A percentile compares a stretch with the other conserved stretches of the same genome.
These are phyloP conservation scores for Conus betulinus DNA, from an alignment of 1,140 invertebrate species.

Conservation along the genomic window DNA sequence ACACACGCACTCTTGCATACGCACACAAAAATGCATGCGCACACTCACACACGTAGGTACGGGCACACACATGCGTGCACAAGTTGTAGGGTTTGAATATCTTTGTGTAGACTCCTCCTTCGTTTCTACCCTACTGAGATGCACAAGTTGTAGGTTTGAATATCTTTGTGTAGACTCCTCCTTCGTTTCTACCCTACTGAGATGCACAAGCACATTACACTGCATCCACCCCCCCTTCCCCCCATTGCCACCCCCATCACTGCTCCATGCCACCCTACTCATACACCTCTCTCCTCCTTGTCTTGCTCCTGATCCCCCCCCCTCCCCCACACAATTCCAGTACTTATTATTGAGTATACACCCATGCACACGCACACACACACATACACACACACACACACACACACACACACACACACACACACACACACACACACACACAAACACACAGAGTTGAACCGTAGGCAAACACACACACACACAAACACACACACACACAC, in stretches of 20 bases:
- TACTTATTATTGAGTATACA: neutral
- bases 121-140: neutral
- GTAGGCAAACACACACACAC: too few species aligned
- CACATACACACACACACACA: constrained; percentile 26
- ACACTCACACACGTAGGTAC: neutral
- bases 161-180: too few species aligned
- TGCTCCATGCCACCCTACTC: too few species aligned
- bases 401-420: constrained; percentile 2
- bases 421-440: neutral
- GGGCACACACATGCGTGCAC: neutral
- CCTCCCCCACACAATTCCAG: too few species aligned
- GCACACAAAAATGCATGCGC: neutral
- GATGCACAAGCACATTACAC: neutral
- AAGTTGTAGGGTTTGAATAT: too few species aligned
- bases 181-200: neutral
- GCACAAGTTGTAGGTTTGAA: too few species aligned
- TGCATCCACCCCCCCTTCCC: too few species aligned
- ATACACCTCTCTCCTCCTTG: neutral
- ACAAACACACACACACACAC: too few species aligned
- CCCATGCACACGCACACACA: constrained; percentile 10
- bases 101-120: too few species aligned
- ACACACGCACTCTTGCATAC: neutral
- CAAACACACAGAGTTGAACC: too few species aligned
- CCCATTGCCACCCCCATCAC: too few species aligned
- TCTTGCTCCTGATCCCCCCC: too few species aligned